Base-by-base conservation (phyloP, 2,113 vertebrate species). In the Ammodramus savannarum region DNA sequence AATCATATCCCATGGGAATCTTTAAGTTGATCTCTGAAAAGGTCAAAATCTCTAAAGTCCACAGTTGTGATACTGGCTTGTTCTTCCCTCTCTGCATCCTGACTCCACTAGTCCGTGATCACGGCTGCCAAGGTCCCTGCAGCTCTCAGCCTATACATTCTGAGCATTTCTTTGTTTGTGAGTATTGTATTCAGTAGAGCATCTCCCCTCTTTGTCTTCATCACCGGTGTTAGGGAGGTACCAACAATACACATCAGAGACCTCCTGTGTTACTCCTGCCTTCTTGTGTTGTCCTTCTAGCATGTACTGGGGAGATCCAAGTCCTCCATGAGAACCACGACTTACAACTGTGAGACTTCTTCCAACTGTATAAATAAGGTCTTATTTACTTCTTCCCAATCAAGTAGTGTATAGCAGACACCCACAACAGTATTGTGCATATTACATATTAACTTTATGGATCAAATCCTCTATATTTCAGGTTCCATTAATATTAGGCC, bases 61-160 rank as follows among this genome's bases (percentile, higher is more conserved):
- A 27, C 0, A 0, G 36, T 0, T 61, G 21, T 57, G 46, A 54
- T 62, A 26, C 8, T 85, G 54, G 6, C 5, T 73, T 43, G 4
- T 19, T 84, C 20, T 52, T 90, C 78, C 11, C 4, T 66, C 27
- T 74, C n/a, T 44, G 13, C 12, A 44, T 84, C 16, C 17, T 74
- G 25, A 44, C 7, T 74, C 16, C 2, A 16, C 12, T 34, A 31
- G 38, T 16, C 8, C 2, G 3, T 25, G 26, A 17, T 52, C 54
- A 55, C 29, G 22, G 19, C 34, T 68, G 22, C 20, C 31, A 62
- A 74, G 36, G 22, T 16, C 66, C 10, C 27, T 52, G 51, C 27
- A 29, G 20, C 9, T 59, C 16, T 36, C 36, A 65, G 23, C 7
- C 43, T 62, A 34, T 9, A 14, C 12, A 36, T 34, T 36, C 43